phyloP scores from a whole-genome alignment of 2,797 vertebrate genomes.

The Esox masquinongy region DNA sequence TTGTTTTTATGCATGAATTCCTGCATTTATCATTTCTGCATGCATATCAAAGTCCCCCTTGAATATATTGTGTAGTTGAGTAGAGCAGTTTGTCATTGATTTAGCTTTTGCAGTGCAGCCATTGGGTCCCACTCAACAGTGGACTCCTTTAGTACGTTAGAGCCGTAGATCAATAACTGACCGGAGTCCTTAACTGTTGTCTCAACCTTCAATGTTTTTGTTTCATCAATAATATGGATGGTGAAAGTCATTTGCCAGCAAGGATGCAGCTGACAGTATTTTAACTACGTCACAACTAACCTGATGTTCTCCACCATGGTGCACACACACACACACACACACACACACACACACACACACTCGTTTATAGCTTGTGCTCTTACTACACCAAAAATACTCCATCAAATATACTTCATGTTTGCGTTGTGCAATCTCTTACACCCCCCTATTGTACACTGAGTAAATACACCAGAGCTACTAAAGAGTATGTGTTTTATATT shows the following conservation, averaged over 20 bases:
- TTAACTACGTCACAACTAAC: conserved; percentile 52
- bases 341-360: conserved; percentile 20
- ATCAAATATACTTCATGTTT: conserved; percentile 43
- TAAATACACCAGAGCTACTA: conserved; percentile 21
- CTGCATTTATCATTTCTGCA: conserved; percentile 27
- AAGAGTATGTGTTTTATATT: conserved; percentile 3
- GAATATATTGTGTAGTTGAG: conserved; percentile 30
- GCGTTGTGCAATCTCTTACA: conserved; percentile 37
- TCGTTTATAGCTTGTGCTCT: conserved; percentile 33
- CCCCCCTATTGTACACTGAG: conserved; percentile 26
- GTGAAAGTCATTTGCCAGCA: conserved; percentile 40
- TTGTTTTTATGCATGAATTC: neutral
- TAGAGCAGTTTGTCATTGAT: conserved; percentile 52
- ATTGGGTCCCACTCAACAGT: conserved; percentile 58
- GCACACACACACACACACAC: conserved; percentile 21
- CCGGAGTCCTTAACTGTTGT: conserved; percentile 42
- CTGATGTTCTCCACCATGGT: conserved; percentile 55
- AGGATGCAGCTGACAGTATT: conserved; percentile 55
- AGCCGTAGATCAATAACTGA: conserved; percentile 50
- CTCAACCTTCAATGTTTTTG: conserved; percentile 36
- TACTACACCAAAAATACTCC: conserved; percentile 40
- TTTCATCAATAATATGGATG: conserved; percentile 47
- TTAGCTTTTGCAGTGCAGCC: conserved; percentile 64
- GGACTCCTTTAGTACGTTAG: conserved; percentile 59
- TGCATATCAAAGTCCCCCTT: conserved; percentile 29